Conservation (phyloP, 1,140 invertebrate species). For the Aphelenchoides besseyi region DNA sequence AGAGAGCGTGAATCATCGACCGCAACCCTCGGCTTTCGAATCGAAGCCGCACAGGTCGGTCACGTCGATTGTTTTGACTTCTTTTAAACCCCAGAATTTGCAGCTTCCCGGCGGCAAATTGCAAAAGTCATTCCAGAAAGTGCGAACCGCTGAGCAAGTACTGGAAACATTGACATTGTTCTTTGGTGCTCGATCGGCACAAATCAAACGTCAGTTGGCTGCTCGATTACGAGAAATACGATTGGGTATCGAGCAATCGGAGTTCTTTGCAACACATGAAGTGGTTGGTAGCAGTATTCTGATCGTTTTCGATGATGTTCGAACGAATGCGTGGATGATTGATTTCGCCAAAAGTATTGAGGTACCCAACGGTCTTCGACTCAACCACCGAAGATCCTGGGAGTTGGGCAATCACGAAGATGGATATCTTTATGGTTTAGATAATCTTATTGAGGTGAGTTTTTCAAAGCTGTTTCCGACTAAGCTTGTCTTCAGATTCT, state of each 20-base stretch:
- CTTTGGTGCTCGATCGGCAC: slow-evolving; percentile 75
- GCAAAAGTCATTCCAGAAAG: slow-evolving; percentile 94
- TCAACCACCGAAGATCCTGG: slow-evolving; percentile 81
- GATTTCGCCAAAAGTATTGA: slow-evolving; percentile 93
- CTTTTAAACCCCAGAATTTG: slow-evolving; percentile 62
- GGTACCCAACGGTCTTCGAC: slow-evolving; percentile 73
- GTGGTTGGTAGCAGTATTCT: slow-evolving; percentile 92
- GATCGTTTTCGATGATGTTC: slow-evolving; percentile 83
- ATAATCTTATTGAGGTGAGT: slow-evolving; percentile 82
- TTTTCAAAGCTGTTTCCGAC: background rate
- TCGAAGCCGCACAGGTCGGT: slow-evolving; percentile 83
- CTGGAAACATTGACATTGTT: slow-evolving; percentile 78
- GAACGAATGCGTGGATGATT: slow-evolving; percentile 90
- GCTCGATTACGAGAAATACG: slow-evolving; percentile 78
- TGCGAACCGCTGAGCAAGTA: slow-evolving; percentile 79
- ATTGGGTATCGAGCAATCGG: slow-evolving; percentile 75
- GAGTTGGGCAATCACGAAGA: slow-evolving; percentile 96
- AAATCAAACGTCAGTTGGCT: slow-evolving; percentile 72
- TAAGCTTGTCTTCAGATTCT: slow-evolving; percentile 4
- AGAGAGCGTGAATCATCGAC: slow-evolving; percentile 93
- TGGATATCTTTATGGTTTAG: slow-evolving; percentile 87
- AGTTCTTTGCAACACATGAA: slow-evolving; percentile 85
- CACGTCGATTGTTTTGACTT: slow-evolving; percentile 8
- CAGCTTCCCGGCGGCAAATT: slow-evolving; percentile 78
- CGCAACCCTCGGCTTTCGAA: slow-evolving; percentile 85